Base-by-base conservation (phyloP, 2,888 invertebrate genomes). In the Thereva nobilitata region DNA sequence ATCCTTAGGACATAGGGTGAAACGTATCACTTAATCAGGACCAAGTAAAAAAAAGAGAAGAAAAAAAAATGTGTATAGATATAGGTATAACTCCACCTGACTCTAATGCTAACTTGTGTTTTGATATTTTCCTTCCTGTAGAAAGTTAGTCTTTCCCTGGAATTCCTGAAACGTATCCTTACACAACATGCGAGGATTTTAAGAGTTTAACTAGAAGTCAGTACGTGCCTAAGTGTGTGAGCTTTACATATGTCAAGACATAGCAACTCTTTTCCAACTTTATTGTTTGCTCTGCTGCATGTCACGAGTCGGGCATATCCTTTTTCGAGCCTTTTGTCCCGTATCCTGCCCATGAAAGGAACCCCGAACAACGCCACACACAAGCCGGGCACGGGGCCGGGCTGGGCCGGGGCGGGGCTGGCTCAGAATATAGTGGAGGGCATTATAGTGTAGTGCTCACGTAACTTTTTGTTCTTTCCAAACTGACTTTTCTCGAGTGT, bases 201-300 rank as follows among this genome's bases (percentile, higher is more conserved):
- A 9, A 56, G 56, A 45, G 34, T 23, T 56, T 56, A 44, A 56
- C 56, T 56, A 56, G 44, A 44, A 56, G 56, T 56, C 44, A 41
- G 56, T 44, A 56, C 56, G 56, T 56, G 56, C 56, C 38, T 34
- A 56, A 56, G 56, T 42, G 37, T 56, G 56, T 56, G 56, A 56
- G 44, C 35, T 23, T 23, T 56, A 56, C 56, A 44, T 56, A 42
- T 56, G 56, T 44, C 44, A 56, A 44, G 42, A 23, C 56, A 56
- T 44, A 44, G 44, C 42, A 56, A 56, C 56, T 56, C 56, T 56
- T 56, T 42, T 44, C 23, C 56, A 56, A 56, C 56, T 56, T 56
- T 42, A 44, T 56, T 56, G 42, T 56, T 56, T 56, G 56, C 44
- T 12, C 56, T 56, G 56, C 8, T 56, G 42, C 56, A 56, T 42